Evolutionary conservation across 2,113 vertebrate species (phyloP), one percentile per base, ranked within the genome.

Genomic region (Leucopsar rothschildi): DNA sequence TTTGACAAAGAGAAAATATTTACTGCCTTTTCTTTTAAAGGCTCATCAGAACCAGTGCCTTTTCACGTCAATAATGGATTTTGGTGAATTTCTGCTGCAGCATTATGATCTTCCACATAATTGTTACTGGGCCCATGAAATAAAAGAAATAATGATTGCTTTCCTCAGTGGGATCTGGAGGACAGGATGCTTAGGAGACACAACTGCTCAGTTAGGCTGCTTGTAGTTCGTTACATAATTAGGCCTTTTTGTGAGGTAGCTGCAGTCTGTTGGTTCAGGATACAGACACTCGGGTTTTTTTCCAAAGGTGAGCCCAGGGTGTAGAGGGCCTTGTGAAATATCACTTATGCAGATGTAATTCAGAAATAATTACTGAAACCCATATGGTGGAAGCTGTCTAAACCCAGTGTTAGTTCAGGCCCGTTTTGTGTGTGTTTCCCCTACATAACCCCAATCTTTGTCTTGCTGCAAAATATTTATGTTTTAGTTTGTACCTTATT

Each of bases 51-150:
- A 91, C 68, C 61, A 49, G 37, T 64, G 59, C 52, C 71, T 82
- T 93, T 94, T 83, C 52, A 37, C 20, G 68, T 89, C 94, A 83
- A 9, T 55, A 92, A 89, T 94, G 90, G 76, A 94, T 97, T 97
- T 95, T 63, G 88, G 94, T 95, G 87, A 96, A 95, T 73, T 96
- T 87, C 75, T 86, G 14, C 63, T 83, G 80, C 78, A 95, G 90
- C 82, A 24, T 70, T 87, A 68, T 81, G 73, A 92, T 90, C 84
- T 45, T 90, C 52, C 82, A 59, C 44, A 9, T 86, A 92, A 92
- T 95, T 94, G 95, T 97, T 96, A 73, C 89, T 95, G 85, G 94
- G 93, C 92, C 94, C 92, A 49, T 71, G 91, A 95, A 97, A 96
- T 95, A 91, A 84, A 66, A 76, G 83, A 96, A 97, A 93, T 92